A percentile compares a stretch with the other conserved stretches of the same genome.
These are phyloP conservation scores for Gymnarchus niloticus DNA, from an alignment of 2,113 vertebrate species.

Conservation along the genomic window DNA sequence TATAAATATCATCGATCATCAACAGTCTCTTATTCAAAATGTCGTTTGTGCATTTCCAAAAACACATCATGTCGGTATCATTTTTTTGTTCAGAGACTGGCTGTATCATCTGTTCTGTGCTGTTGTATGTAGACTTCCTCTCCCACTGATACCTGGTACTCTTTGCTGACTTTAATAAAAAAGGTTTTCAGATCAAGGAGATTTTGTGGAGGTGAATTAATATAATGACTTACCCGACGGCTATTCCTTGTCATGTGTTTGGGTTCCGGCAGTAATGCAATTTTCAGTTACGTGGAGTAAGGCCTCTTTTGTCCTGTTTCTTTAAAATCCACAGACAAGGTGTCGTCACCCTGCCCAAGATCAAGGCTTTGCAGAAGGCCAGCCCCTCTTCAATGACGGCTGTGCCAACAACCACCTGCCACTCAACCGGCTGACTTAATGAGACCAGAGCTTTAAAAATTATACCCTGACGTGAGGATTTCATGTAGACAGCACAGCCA, in stretches of 20 bases:
- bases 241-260: neutral
- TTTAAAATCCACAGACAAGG: neutral
- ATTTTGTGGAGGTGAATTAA: conserved; percentile 1
- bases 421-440: neutral
- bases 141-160: neutral
- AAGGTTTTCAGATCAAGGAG: neutral
- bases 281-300: neutral
- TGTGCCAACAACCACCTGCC: neutral
- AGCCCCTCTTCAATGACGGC: neutral
- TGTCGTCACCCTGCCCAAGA: neutral
- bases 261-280: neutral
- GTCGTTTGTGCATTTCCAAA: neutral
- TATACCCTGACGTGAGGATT: neutral
- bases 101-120: neutral
- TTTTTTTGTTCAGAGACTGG: neutral
- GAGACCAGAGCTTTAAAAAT: neutral
- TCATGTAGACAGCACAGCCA: neutral
- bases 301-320: neutral
- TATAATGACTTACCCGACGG: conserved; percentile 2
- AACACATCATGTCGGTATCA: neutral
- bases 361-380: neutral
- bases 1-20: neutral
- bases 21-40: neutral
- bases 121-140: neutral
- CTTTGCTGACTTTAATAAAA: neutral